Base-by-base conservation (phyloP, 1,140 invertebrate species). In the Oreohelix idahoensis region DNA sequence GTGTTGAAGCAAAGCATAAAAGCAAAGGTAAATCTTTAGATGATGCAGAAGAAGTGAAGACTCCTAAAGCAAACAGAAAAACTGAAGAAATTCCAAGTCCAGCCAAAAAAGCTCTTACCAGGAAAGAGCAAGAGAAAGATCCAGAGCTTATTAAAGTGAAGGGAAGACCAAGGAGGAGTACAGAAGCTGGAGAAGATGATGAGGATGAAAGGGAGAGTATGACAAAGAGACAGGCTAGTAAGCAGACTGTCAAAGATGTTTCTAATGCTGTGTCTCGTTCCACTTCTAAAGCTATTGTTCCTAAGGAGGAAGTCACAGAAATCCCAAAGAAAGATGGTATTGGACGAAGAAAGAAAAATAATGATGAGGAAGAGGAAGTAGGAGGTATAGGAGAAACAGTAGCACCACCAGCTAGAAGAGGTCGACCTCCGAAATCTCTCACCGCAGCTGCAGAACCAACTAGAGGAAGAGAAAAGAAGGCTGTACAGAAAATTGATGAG, bases 81-180 rank as follows among this genome's bases (percentile, higher is more conserved):
- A 75, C 66, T 32, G 74, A 38, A 13, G 79, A 81, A 66, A 32
- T 32, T 32, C 32, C 29, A 5, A 35, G 13, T 51, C 85, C 86
- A 69, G 73, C 70, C 35, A 86, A 87, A 74, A 84, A 74, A 70
- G 83, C 84, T 36, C 79, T 77, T 23, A 77, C 80, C 4, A 73
- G 76, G 53, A 86, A 86, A 80, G 73, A 78, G 26, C 73, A 84
- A 49, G 79, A 66, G 45, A 69, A n/a, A 53, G 71, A 77, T 38
- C 26, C 32, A 63, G 66, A 35, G 29, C 15, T n/a, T 69, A 36
- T 20, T 1, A 83, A 36, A 26, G 73, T 39, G 38, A 79, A 39
- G n/a, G 58, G 84, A 78, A 83, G 82, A 66, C 26, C 58, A 70
- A 85, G 80, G 42, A 86, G 86, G 71, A 83, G 81, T 36, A 82